Conservation (phyloP, 30 jellyfish, hydroid and myxozoan genomes). For the Turritopsis dohrnii region DNA sequence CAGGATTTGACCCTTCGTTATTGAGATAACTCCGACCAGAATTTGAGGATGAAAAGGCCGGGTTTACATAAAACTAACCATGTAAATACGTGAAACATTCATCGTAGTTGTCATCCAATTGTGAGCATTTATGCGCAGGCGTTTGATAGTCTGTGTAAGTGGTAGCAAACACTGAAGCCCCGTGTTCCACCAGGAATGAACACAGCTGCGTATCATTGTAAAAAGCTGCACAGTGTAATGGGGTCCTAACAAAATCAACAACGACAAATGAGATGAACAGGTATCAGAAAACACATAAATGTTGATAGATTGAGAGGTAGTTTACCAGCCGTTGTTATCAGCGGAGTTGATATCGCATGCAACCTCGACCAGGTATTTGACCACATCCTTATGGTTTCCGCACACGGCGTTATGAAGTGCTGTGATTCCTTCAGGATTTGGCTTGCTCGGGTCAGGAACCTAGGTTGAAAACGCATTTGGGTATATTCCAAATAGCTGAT, state of each 20-base stretch:
- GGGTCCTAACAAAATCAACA: constrained; percentile 61
- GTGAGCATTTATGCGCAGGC: constrained; percentile 95
- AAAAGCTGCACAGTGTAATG: constrained; percentile 97
- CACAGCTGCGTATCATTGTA: constrained; percentile 93
- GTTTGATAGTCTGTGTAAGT: constrained; percentile 95
- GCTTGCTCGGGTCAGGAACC: constrained; percentile 91
- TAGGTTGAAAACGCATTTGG: too few relatives aligned
- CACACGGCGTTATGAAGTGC: constrained; percentile 98
- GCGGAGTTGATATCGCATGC: constrained; percentile 97
- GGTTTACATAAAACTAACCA: constrained; percentile 43
- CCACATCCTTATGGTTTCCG: constrained; percentile 94
- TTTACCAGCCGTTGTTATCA: constrained; percentile 98
- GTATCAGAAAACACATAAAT: background rate
- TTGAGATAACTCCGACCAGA: background rate
- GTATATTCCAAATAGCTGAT: too few relatives aligned
- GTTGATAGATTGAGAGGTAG: background rate
- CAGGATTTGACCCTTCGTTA: background rate
- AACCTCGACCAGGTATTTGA: constrained; percentile 77
- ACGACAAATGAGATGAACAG: background rate
- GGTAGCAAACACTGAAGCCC: constrained; percentile 95
- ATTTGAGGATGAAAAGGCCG: background rate
- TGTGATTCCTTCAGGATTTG: constrained; percentile 97
- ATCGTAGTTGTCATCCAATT: constrained; percentile 91
- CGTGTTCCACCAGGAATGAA: constrained; percentile 83
- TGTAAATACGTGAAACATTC: constrained; percentile 78